Evolutionary conservation across 2,113 vertebrate genomes (phyloP).

Genomic region (Colistium nudipinnis): DNA sequence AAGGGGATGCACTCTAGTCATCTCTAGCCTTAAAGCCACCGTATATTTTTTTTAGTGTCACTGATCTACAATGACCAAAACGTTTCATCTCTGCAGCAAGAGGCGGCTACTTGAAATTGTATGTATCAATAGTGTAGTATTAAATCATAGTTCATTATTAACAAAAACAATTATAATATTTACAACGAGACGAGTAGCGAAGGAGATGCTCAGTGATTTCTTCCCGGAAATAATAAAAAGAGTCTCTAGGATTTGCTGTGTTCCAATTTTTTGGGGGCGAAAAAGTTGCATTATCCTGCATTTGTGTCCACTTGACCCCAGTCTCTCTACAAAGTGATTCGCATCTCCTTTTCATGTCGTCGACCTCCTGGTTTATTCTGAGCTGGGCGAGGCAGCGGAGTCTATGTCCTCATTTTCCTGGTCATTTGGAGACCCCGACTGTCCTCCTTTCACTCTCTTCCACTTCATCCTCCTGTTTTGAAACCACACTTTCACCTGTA

Average conservation of each 20-base stretch:
- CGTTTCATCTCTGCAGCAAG: slow-evolving; percentile 17
- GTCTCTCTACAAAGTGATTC: neutral
- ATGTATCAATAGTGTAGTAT: slow-evolving; percentile 27
- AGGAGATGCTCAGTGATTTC: slow-evolving; percentile 42
- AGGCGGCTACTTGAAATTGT: slow-evolving; percentile 22
- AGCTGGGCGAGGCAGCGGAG: slow-evolving; percentile 91
- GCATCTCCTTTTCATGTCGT: neutral
- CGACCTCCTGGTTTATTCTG: slow-evolving; percentile 79
- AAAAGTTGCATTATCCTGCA: slow-evolving; percentile 11
- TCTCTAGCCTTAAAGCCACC: no score
- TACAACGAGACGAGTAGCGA: slow-evolving; percentile 65
- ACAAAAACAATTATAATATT: slow-evolving; percentile 66
- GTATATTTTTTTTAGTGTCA: no score
- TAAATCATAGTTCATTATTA: slow-evolving; percentile 49
- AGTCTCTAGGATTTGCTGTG: slow-evolving; percentile 32
- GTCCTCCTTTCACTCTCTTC: slow-evolving; percentile 96
- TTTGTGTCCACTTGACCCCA: slow-evolving; percentile 15
- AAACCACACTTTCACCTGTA: slow-evolving; percentile 98
- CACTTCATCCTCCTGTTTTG: slow-evolving; percentile 99
- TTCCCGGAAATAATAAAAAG: slow-evolving; percentile 26
- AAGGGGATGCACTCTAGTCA: slow-evolving; percentile 53
- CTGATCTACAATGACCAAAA: slow-evolving; percentile 47
- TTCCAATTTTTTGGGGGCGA: slow-evolving; percentile 5
- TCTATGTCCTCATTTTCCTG: slow-evolving; percentile 90
- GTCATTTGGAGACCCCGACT: slow-evolving; percentile 86